Base-by-base conservation (phyloP, 1,140 invertebrate species). In the Chionoecetes opilio region DNA sequence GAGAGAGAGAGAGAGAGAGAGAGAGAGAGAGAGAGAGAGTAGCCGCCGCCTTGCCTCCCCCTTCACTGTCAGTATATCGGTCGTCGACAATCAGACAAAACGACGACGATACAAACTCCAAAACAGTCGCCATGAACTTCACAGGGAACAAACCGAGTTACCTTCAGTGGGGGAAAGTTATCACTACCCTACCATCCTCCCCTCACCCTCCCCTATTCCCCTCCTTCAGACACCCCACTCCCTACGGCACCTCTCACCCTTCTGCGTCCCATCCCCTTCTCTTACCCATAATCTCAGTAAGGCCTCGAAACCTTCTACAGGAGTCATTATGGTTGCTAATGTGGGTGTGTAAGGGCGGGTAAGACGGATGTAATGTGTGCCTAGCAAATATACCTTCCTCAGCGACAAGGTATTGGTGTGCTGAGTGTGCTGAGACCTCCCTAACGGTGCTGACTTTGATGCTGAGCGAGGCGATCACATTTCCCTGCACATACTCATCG, bases 1-100 rank as follows among this genome's bases (percentile, higher is more conserved):
- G n/a, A 35, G 46, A 91, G 46, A 63, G 89, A 63, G 41, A 91
- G 0, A 35, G 41, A n/a, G n/a, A 88, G 89, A 34, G 91, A 82
- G 91, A 34, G 53, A 92, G 46, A 37, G 21, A 38, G 38, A 53
- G 88, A 46, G 38, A 90, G 35, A n/a, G 91, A 17, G 21, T n/a
- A 8, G 89, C 8, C 8, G 32, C 26, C 38, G 2, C 41, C 38
- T 86, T 86, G 84, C 63, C 21, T 75, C 63, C n/a, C 63, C n/a
- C 63, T 5, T 75, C 46, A 17, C n/a, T 26, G 63, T 75, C 63
- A 75, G 63, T 75, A n/a, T 75, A n/a, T 75, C 63, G 21, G 21
- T 75, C 6, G 63, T 75, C 63, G 63, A 75, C 21, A 75, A 75
- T 75, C 63, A 75, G n/a, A 75, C 63, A 75, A 75, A 75, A 75